A percentile compares a stretch with the other conserved stretches of the same genome.
These are phyloP conservation scores for Mesoligia furuncula DNA, from an alignment of 2,888 invertebrate species.

Conservation along the genomic window DNA sequence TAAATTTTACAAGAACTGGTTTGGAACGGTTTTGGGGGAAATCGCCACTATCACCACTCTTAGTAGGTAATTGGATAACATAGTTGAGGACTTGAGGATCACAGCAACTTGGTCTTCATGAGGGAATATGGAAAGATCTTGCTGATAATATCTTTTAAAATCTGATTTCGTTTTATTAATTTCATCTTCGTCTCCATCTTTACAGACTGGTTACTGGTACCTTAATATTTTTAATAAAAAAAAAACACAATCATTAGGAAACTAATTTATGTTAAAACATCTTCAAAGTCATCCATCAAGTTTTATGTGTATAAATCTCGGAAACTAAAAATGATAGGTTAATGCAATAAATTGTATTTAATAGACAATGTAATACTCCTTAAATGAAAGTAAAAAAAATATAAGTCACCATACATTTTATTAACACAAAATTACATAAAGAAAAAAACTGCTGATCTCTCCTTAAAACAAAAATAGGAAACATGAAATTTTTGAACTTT, in stretches of 20 bases:
- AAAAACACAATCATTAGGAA: neutral
- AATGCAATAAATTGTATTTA: too few relatives aligned
- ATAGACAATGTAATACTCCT: too few relatives aligned
- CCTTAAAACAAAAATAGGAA: too few relatives aligned
- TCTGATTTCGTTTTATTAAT: neutral
- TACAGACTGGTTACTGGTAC: too few relatives aligned
- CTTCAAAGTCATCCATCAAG: constrained; percentile 30
- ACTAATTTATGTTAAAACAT: constrained; percentile 8
- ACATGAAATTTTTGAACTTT: too few relatives aligned
- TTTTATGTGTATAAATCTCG: constrained; percentile 7
- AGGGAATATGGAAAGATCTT: neutral
- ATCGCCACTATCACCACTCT: neutral
- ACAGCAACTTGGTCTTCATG: neutral
- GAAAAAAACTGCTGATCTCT: too few relatives aligned
- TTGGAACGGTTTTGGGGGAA: too few relatives aligned
- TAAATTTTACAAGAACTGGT: neutral
- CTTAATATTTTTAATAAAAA: neutral
- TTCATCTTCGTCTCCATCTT: neutral
- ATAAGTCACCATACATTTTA: too few relatives aligned
- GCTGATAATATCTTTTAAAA: neutral
- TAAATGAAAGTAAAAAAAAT: too few relatives aligned
- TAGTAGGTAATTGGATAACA: neutral
- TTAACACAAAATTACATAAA: too few relatives aligned
- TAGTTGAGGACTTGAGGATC: neutral
- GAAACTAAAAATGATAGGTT: too few relatives aligned